These are phyloP conservation scores for Rhagoletis zephyria DNA, from an alignment of 1,140 invertebrate genomes.

Conservation along the genomic window DNA sequence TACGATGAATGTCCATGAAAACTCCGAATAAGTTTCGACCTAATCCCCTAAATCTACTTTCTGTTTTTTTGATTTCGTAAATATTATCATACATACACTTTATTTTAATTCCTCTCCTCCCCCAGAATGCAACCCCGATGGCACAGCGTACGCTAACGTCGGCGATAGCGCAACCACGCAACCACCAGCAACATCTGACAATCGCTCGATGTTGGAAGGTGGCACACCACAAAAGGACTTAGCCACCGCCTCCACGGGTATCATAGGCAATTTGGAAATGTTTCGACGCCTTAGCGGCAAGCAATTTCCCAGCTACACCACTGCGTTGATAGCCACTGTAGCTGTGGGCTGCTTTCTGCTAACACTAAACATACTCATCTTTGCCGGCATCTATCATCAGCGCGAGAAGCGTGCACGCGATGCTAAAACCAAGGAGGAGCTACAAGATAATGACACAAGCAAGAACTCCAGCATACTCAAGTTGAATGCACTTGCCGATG, in stretches of 20 bases:
- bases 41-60: too few relatives aligned
- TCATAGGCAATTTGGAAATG: conserved; percentile 70
- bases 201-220: conserved; percentile 59
- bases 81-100: neutral
- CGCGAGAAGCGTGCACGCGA: conserved; percentile 79
- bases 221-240: conserved; percentile 63
- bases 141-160: conserved; percentile 77
- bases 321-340: conserved; percentile 91
- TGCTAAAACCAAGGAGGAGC: conserved; percentile 83
- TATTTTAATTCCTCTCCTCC: neutral
- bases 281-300: conserved; percentile 83
- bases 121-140: conserved; percentile 75
- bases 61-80: too few relatives aligned
- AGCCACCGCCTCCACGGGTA: conserved; percentile 68
- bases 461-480: conserved; percentile 70
- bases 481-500: conserved; percentile 63
- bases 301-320: conserved; percentile 89
- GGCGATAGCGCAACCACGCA: conserved; percentile 62
- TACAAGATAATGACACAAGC: conserved; percentile 78
- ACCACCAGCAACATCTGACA: conserved; percentile 62
- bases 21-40: too few relatives aligned
- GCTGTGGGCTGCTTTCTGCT: conserved; percentile 91
- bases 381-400: conserved; percentile 94
- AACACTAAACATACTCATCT: conserved; percentile 92
- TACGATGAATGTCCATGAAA: too few relatives aligned